Base-by-base conservation (phyloP, 1,140 invertebrate species). In the Sipha flava region DNA sequence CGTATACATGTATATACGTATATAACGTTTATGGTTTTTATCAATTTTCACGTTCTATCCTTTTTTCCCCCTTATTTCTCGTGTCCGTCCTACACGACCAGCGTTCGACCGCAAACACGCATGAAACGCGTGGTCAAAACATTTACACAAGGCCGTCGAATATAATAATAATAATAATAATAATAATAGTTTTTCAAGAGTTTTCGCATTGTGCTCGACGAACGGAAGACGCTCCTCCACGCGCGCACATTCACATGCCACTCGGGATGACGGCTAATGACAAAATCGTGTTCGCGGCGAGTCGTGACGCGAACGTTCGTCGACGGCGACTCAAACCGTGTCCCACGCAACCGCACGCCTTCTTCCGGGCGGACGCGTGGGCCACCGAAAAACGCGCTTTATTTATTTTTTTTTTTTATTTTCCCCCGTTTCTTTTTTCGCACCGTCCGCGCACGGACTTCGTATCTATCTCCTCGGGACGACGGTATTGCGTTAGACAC, bases 201-300 rank as follows among this genome's bases (percentile, higher is more conserved):
- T 70, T 70, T 70, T 70, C 66, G 66, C 43, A 70, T 68, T 68
- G 64, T 68, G 10, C 14, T 43, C 64, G 64, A 14, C 64, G 64
- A 14, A 7, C 40, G 37, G 37, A 45, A 68, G 21, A 68, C 59
- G 59, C 59, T 64, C 34, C 64, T 68, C 64, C 12, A 66, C 3
- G 43, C 62, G 14, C n/a, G 5, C 21, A 66, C 12, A 18, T 5
- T 26, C 10, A 21, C 18, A 34, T 3, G 12, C 14, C 10, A 40
- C 37, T 29, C 29, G 47, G 16, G 66, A 49, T 52, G 47, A 54
- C 26, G 72, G 72, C 49, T 77, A 77, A 77, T 77, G 73, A 77
- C 73, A 77, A 77, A 77, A 59, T 77, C 73, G 73, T 77, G 73
- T 77, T 77, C 73, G 49, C 73, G 73, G 73, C 34, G n/a, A 57